A percentile compares a stretch with the other conserved stretches of the same genome.
These are phyloP conservation scores for Habrosyne pyritoides DNA, from an alignment of 2,888 invertebrate genomes.

Conservation along the genomic window DNA sequence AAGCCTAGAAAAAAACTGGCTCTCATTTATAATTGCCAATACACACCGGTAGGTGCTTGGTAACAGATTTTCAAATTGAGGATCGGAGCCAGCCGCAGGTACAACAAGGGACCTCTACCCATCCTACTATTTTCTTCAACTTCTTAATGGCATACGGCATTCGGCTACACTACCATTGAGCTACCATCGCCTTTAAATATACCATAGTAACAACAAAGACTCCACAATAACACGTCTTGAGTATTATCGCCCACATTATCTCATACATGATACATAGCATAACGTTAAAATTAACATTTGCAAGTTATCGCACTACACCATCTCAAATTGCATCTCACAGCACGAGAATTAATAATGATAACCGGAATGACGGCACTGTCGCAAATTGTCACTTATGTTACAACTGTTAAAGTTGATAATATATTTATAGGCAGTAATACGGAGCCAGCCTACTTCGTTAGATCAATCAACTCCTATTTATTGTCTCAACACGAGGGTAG, in stretches of 20 bases:
- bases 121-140: too few species aligned
- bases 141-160: too few species aligned
- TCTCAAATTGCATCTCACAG: constrained; percentile 54
- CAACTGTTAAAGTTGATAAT: neutral
- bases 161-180: too few species aligned
- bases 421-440: neutral
- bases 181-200: too few species aligned
- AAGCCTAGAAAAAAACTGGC: too few species aligned
- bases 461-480: constrained; percentile 18
- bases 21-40: too few species aligned
- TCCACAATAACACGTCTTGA: neutral
- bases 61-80: too few species aligned
- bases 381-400: constrained; percentile 7
- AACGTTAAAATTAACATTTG: constrained; percentile 27
- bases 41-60: too few species aligned
- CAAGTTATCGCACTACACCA: constrained; percentile 20
- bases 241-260: neutral
- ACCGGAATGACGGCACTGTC: constrained; percentile 29
- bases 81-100: too few species aligned
- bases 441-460: constrained; percentile 19
- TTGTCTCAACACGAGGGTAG: constrained; percentile 12
- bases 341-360: too few species aligned
- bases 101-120: too few species aligned
- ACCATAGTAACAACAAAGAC: neutral
- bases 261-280: too few species aligned